Evolutionary conservation across 2,888 invertebrate genomes (phyloP).

Genomic region (Cryptocheilus praepositus): DNA sequence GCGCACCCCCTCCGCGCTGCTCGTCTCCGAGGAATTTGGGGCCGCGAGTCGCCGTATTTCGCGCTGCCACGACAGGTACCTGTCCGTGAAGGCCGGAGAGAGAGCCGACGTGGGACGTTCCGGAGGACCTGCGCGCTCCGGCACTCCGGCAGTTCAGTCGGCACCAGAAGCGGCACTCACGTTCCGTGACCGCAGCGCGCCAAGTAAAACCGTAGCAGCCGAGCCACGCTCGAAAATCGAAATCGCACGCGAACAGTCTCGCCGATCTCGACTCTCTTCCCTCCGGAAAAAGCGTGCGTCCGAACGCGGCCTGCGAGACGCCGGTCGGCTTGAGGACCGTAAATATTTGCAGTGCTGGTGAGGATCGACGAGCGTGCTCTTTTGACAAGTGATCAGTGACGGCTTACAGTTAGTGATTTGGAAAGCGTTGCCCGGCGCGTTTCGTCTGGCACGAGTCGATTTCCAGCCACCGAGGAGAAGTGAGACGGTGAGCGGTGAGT

Average conservation of each 20-base stretch:
- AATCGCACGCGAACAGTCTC: constrained; percentile 2
- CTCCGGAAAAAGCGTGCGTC: too few relatives aligned
- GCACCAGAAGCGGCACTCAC: constrained; percentile 58
- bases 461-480: too few relatives aligned
- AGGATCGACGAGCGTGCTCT: constrained; percentile 15
- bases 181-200: constrained; percentile 51
- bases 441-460: too few relatives aligned
- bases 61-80: constrained; percentile 31
- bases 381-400: constrained; percentile 44
- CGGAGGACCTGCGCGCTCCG: constrained; percentile 59
- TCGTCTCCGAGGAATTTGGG: not conserved
- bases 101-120: constrained; percentile 43
- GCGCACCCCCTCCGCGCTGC: not conserved
- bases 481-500: constrained; percentile 17
- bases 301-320: too few relatives aligned
- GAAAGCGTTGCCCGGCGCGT: too few relatives aligned
- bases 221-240: constrained; percentile 13
- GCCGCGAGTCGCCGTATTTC: constrained; percentile 20
- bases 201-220: not conserved
- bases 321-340: constrained; percentile 29
- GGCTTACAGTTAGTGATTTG: constrained; percentile 23
- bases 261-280: too few relatives aligned
- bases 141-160: constrained; percentile 57
- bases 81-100: constrained; percentile 29
- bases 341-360: constrained; percentile 29